Conservation (phyloP, 2,113 vertebrate species). For the Myrmecobius fasciatus region DNA sequence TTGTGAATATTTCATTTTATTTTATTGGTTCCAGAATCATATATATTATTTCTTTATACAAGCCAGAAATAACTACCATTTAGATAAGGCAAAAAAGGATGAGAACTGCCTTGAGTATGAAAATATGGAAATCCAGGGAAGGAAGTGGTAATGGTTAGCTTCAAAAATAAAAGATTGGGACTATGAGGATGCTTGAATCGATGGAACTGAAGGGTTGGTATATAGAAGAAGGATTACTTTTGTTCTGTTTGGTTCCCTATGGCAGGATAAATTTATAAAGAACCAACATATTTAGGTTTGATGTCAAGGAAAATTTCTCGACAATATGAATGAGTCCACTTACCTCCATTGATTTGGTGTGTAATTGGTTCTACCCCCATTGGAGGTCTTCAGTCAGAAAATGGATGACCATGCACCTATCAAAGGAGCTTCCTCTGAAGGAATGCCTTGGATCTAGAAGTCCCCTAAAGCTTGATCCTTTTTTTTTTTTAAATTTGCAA, state of each 20-base stretch:
- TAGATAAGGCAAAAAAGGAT: not conserved
- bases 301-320: not conserved
- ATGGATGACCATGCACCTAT: not conserved
- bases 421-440: not conserved
- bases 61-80: not conserved
- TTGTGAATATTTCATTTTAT: not conserved
- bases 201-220: not conserved
- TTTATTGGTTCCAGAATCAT: not conserved
- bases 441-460: not conserved
- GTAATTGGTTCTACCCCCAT: not conserved
- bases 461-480: not conserved
- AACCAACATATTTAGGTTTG: not conserved
- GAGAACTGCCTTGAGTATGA: not conserved
- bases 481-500: not conserved
- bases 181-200: fast-evolving
- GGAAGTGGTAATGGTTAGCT: not conserved
- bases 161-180: not conserved
- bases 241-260: conserved; percentile 38
- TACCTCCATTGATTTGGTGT: not conserved
- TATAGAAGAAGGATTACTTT: not conserved
- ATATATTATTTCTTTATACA: not conserved
- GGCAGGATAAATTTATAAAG: conserved; percentile 4
- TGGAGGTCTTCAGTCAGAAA: not conserved
- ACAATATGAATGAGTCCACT: not conserved
- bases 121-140: not conserved